Conservation (phyloP, 2,113 vertebrate species). For the Menura novaehollandiae region DNA sequence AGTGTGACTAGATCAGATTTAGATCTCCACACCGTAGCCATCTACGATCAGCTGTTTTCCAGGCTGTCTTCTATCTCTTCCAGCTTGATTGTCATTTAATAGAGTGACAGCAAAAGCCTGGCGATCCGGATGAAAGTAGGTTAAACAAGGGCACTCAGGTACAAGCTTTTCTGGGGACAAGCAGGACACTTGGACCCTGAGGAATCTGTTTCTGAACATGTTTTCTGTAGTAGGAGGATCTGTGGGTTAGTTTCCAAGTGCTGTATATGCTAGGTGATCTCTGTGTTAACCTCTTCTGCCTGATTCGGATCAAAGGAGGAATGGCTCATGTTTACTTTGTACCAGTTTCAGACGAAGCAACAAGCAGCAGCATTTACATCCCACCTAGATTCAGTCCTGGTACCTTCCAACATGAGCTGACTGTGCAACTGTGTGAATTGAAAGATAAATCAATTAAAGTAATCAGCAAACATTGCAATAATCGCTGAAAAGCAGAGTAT, state of each 20-base stretch:
- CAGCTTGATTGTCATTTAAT: not conserved
- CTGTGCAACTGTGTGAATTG: not conserved
- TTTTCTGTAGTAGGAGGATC: not conserved
- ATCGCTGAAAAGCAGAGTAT: not conserved
- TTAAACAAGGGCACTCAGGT: not conserved
- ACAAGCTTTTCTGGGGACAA: not conserved
- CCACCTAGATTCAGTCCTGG: not conserved
- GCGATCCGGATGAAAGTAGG: not conserved
- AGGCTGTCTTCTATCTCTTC: not conserved
- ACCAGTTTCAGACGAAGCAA: not conserved
- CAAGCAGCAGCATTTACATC: not conserved
- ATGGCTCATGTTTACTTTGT: not conserved
- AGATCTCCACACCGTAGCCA: not conserved
- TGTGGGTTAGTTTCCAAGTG: not conserved
- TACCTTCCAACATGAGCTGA: not conserved
- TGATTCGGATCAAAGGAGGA: not conserved
- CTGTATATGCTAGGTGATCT: not conserved
- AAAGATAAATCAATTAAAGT: not conserved
- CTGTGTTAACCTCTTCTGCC: not conserved
- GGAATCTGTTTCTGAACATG: rapidly evolving
- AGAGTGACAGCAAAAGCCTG: not conserved
- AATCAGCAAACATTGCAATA: not conserved
- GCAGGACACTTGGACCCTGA: not conserved
- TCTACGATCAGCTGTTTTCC: not conserved
- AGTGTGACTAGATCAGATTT: not conserved